Percentiles rank a stretch among this genome's conserved stretches.
These are phyloP conservation scores for Listronotus bonariensis DNA, from an alignment of 1,140 invertebrate species.

Conservation along the genomic window DNA sequence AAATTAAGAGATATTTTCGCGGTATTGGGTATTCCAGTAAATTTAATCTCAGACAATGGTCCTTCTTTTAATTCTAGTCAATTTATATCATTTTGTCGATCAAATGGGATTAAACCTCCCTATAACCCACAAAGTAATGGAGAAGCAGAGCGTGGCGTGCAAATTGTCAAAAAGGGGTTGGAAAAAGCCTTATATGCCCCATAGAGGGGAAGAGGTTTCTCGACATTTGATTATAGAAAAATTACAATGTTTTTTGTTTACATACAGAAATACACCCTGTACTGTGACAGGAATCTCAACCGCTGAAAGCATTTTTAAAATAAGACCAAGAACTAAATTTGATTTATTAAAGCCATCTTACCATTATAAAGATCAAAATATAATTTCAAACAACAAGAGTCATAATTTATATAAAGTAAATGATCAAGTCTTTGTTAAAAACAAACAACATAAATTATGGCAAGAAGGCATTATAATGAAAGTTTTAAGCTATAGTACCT, in stretches of 20 bases:
- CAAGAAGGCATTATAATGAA: not conserved
- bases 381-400: not conserved
- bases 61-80: conserved; percentile 49
- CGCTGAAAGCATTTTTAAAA: conserved; percentile 1
- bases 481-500: not conserved
- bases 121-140: conserved; percentile 56
- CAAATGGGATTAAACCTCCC: conserved; percentile 54
- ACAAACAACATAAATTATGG: not conserved
- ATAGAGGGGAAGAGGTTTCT: too few relatives aligned
- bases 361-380: not conserved
- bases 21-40: conserved; percentile 51
- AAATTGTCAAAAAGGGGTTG: conserved; percentile 27
- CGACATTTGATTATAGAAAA: not conserved
- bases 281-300: not conserved
- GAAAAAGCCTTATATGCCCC: conserved; percentile 3
- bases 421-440: not conserved
- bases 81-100: conserved; percentile 46
- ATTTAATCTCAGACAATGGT: conserved; percentile 56
- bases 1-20: conserved; percentile 32
- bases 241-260: conserved; percentile 19
- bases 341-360: not conserved
- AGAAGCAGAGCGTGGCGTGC: conserved; percentile 51
- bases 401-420: not conserved
- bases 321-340: not conserved
- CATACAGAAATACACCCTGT: not conserved